phyloP scores from a whole-genome alignment of 1,140 invertebrate genomes.

The Eriocheir sinensis region DNA sequence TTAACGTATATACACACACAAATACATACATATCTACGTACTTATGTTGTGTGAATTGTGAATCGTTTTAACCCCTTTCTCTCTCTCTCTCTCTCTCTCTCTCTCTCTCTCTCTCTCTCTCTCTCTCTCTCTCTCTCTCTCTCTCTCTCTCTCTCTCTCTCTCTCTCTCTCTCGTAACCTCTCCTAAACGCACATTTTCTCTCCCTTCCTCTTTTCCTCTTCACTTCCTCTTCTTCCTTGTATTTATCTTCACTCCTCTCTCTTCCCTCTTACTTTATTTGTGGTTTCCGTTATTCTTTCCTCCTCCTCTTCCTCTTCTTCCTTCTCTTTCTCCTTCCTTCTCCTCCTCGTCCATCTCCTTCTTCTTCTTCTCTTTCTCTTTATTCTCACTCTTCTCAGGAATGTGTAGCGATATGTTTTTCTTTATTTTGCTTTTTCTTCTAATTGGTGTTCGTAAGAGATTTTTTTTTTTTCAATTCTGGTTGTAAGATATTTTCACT shows the following conservation, averaged over 20 bases:
- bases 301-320: background rate
- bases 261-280: constrained; percentile 8
- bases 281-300: constrained; percentile 29
- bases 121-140: background rate
- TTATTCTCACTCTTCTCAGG: background rate
- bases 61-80: constrained; percentile 76
- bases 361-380: background rate
- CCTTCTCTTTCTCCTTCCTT: background rate
- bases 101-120: constrained; percentile 43
- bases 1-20: constrained; percentile 44
- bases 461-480: background rate
- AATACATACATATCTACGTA: constrained; percentile 47
- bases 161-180: constrained; percentile 6
- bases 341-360: background rate
- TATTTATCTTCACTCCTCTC: constrained; percentile 25
- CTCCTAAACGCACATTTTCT: constrained; percentile 2
- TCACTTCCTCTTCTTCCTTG: background rate
- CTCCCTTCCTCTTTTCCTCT: constrained; percentile 8
- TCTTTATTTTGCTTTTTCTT: background rate
- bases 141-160: constrained; percentile 40
- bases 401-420: background rate
- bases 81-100: background rate
- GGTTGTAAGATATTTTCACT: background rate
- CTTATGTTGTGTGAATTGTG: constrained; percentile 74
- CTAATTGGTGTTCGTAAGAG: background rate